Percentiles rank a stretch among this genome's conserved stretches.
These are phyloP conservation scores for Calliphora vomitoria DNA, from an alignment of 2,888 invertebrate species.

Conservation along the genomic window DNA sequence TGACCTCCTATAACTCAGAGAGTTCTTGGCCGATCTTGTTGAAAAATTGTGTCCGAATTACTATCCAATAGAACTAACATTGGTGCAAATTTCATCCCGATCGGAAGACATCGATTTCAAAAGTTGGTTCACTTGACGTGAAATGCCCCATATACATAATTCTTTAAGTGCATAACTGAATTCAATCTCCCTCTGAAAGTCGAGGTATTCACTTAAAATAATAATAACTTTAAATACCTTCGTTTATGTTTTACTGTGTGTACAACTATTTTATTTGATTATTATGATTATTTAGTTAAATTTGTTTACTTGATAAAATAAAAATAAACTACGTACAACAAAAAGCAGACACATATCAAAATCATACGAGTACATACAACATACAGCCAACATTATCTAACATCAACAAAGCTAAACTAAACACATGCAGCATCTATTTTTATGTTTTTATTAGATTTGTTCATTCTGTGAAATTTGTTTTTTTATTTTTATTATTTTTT, in stretches of 20 bases:
- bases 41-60: no score
- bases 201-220: no score
- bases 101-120: no score
- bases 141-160: no score
- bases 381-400: not conserved
- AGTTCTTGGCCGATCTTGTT: no score
- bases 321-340: not conserved
- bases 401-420: conserved; percentile 18
- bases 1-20: no score
- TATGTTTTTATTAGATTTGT: not conserved
- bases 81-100: no score
- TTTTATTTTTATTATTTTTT: conserved; percentile 8
- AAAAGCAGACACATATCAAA: conserved; percentile 3
- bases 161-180: no score
- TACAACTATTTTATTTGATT: not conserved
- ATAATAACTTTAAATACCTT: not conserved
- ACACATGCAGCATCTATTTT: conserved; percentile 33
- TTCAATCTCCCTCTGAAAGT: no score
- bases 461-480: conserved; percentile 8
- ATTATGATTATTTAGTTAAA: conserved; percentile 11
- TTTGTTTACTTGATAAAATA: conserved; percentile 36
- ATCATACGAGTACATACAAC: not conserved
- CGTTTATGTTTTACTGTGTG: not conserved
- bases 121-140: no score
- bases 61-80: no score